phyloP scores from a whole-genome alignment of 1,140 invertebrate species.

The Littorina saxatilis region DNA sequence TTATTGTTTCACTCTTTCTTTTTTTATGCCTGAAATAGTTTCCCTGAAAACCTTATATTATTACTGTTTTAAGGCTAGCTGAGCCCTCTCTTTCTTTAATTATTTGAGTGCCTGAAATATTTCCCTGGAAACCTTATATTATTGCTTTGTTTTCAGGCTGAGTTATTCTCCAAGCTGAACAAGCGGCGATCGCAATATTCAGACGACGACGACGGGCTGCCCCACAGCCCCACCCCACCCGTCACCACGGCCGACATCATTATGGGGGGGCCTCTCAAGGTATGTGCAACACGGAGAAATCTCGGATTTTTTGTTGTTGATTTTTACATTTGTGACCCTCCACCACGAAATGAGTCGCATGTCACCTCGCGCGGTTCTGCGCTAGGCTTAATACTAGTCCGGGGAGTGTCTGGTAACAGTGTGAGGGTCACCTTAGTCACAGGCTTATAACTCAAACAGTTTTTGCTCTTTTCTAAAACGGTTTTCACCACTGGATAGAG shows the following conservation, averaged over 20 bases:
- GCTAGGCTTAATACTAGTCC: too few relatives aligned
- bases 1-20: too few relatives aligned
- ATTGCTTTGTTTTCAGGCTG: conserved; percentile 47
- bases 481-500: too few relatives aligned
- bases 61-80: conserved; percentile 47
- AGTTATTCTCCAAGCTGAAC: conserved; percentile 58
- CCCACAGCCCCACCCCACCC: conserved; percentile 52
- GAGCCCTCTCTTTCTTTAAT: not conserved
- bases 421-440: too few relatives aligned
- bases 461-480: too few relatives aligned
- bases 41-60: not conserved
- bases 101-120: not conserved
- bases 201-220: conserved; percentile 57
- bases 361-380: too few relatives aligned
- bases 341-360: too few relatives aligned
- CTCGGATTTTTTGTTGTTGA: too few relatives aligned
- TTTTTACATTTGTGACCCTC: too few relatives aligned
- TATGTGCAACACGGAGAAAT: too few relatives aligned
- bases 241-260: conserved; percentile 53
- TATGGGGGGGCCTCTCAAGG: conserved; percentile 53
- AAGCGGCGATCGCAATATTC: conserved; percentile 53
- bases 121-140: not conserved
- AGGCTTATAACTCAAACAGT: too few relatives aligned
- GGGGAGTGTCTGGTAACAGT: too few relatives aligned
- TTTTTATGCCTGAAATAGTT: not conserved